These are phyloP conservation scores for Amphiprion percula DNA, from an alignment of 2,113 vertebrate genomes.

Conservation along the genomic window DNA sequence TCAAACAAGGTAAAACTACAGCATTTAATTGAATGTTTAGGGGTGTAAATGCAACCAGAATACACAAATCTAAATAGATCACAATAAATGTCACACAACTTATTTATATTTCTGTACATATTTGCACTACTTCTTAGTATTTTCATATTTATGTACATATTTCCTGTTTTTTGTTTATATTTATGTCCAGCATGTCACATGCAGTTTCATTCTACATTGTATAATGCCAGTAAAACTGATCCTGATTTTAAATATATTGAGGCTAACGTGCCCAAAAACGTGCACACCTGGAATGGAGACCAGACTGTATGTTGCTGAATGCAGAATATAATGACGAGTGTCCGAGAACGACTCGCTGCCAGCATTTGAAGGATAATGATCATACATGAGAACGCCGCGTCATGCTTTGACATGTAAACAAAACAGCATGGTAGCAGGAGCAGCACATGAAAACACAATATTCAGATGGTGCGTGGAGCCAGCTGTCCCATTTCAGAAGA, in stretches of 20 bases:
- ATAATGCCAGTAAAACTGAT: too few relatives aligned
- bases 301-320: neutral
- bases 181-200: too few relatives aligned
- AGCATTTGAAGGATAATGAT: constrained; percentile 19
- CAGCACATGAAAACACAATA: constrained; percentile 28
- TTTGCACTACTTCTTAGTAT: too few relatives aligned
- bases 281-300: neutral
- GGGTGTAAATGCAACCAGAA: neutral
- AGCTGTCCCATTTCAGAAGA: constrained; percentile 59
- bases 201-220: too few relatives aligned
- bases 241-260: neutral
- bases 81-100: too few relatives aligned
- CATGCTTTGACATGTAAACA: constrained; percentile 9
- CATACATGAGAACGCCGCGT: neutral
- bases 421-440: constrained; percentile 25
- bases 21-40: too few relatives aligned
- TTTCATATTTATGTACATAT: too few relatives aligned
- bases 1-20: too few relatives aligned
- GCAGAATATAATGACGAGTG: neutral
- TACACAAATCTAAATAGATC: neutral
- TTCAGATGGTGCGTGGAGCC: constrained; percentile 29
- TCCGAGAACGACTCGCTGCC: neutral
- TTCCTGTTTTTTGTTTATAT: too few relatives aligned
- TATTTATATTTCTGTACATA: too few relatives aligned
- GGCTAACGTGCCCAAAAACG: neutral